phyloP scores from a whole-genome alignment of 2,797 vertebrate genomes.

The Eospalax fontanierii region DNA sequence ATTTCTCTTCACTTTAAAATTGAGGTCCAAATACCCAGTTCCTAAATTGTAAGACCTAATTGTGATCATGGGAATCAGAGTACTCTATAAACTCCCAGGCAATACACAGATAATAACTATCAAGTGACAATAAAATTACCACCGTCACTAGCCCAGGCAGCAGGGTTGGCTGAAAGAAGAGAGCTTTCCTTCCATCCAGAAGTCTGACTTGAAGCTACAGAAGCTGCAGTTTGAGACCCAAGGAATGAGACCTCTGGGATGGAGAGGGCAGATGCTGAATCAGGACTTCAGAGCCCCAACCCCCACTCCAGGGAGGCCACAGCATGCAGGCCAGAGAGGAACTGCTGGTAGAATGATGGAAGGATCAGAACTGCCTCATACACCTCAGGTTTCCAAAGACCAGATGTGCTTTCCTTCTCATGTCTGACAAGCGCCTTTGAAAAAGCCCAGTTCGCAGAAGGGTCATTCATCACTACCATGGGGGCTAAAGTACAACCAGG shows the following conservation, averaged over 20 bases:
- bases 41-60: neutral
- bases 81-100: neutral
- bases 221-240: slow-evolving; percentile 22
- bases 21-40: neutral
- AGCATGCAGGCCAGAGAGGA: slow-evolving; percentile 3
- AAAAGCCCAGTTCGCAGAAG: slow-evolving; percentile 33
- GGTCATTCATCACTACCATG: slow-evolving; percentile 57
- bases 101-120: neutral
- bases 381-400: slow-evolving; percentile 42
- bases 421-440: slow-evolving; percentile 28
- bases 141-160: neutral
- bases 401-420: slow-evolving; percentile 53
- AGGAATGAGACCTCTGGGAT: slow-evolving; percentile 36
- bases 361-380: slow-evolving; percentile 2
- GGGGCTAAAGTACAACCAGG: slow-evolving; percentile 55
- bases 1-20: slow-evolving; percentile 47
- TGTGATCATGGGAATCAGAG: neutral
- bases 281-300: neutral
- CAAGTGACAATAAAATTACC: slow-evolving; percentile 10
- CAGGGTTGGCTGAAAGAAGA: neutral
- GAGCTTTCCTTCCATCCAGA: slow-evolving; percentile 31
- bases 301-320: neutral
- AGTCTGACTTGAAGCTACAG: slow-evolving; percentile 61
- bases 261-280: slow-evolving; percentile 3
- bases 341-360: neutral